phyloP scores from a whole-genome alignment of 2,113 vertebrate genomes.

The Bos indicus region DNA sequence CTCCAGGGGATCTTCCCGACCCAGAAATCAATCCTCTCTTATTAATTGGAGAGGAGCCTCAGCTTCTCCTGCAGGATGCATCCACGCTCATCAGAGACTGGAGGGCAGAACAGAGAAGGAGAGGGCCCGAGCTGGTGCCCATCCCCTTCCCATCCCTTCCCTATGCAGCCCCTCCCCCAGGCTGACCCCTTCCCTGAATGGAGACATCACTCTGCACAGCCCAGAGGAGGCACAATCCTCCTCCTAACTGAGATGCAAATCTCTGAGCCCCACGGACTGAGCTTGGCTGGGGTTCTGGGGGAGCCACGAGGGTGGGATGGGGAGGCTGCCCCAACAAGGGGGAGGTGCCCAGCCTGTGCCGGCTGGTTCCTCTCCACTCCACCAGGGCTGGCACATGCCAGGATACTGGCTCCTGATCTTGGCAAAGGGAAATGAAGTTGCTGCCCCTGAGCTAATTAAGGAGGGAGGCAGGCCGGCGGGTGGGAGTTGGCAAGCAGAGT shows the following conservation, averaged over 20 bases:
- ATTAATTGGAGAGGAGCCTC: neutral
- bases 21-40: neutral
- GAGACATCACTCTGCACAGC: slow-evolving; percentile 47
- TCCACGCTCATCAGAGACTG: neutral
- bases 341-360: slow-evolving; percentile 38
- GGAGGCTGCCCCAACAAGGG: neutral
- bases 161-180: neutral
- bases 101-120: neutral
- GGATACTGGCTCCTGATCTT: slow-evolving; percentile 70
- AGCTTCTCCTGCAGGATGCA: neutral
- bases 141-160: neutral
- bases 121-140: neutral
- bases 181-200: neutral
- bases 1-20: neutral
- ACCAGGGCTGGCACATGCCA: slow-evolving; percentile 55
- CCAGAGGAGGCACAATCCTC: slow-evolving; percentile 70
- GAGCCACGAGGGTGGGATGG: too few relatives aligned
- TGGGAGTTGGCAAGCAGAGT: neutral
- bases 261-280: slow-evolving; percentile 66
- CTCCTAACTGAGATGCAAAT: slow-evolving; percentile 75
- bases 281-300: neutral
- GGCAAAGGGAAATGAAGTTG: slow-evolving; percentile 67
- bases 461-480: slow-evolving; percentile 53
- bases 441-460: slow-evolving; percentile 63
- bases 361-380: slow-evolving; percentile 49